Percentiles rank a stretch among this genome's conserved stretches.
phyloP scores from a whole-genome alignment of 2,888 invertebrate species.

The Mimas tiliae region DNA sequence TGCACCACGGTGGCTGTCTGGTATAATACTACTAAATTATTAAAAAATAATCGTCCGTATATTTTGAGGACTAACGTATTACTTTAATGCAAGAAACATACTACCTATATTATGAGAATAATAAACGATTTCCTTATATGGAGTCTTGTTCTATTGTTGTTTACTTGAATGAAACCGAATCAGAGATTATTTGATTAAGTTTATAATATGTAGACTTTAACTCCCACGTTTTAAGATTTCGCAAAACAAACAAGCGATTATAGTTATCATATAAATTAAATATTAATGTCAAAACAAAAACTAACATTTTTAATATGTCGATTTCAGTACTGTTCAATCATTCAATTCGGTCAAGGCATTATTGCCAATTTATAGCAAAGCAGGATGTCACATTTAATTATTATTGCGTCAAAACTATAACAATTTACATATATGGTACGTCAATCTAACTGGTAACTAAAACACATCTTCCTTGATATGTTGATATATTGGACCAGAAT shows the following conservation, averaged over 20 bases:
- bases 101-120: not conserved
- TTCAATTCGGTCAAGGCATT: conserved; percentile 29
- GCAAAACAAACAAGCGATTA: not conserved
- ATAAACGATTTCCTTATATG: conserved; percentile 6
- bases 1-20: too few species aligned
- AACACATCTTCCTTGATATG: conserved; percentile 45
- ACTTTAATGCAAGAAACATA: too few species aligned
- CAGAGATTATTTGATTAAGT: not conserved
- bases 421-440: conserved; percentile 40
- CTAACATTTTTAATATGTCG: not conserved
- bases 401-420: conserved; percentile 39
- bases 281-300: not conserved
- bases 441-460: conserved; percentile 39
- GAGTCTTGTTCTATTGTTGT: conserved; percentile 7
- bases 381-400: conserved; percentile 35
- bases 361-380: conserved; percentile 25
- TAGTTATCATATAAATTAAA: not conserved
- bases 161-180: not conserved
- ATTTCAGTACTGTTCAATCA: conserved; percentile 3
- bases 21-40: not conserved
- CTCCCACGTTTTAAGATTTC: not conserved
- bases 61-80: conserved; percentile 7
- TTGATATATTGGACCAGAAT: conserved; percentile 41
- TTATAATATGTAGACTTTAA: not conserved
- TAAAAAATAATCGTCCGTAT: not conserved